phyloP scores from a whole-genome alignment of 2,888 invertebrate genomes.

The Eupelmus urozonus region DNA sequence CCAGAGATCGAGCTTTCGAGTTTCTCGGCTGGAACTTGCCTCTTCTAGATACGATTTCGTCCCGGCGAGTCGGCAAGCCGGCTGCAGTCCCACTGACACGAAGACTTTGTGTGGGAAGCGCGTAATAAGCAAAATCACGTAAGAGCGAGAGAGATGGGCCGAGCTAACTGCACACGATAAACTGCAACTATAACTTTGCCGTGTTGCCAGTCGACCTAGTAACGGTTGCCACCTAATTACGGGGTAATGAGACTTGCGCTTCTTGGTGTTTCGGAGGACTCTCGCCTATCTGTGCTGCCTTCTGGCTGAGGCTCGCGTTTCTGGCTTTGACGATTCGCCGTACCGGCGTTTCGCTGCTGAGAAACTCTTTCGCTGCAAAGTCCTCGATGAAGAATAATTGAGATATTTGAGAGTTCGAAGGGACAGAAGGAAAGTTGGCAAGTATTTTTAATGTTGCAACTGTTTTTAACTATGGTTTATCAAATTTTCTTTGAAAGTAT shows the following conservation, averaged over 20 bases:
- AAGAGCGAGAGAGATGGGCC: conserved; percentile 41
- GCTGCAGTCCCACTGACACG: conserved; percentile 10
- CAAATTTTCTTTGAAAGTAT: no score
- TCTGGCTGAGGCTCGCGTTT: conserved; percentile 23
- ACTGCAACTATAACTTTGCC: conserved; percentile 63
- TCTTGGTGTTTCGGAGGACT: conserved; percentile 54
- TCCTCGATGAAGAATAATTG: no score
- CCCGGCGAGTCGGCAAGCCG: conserved; percentile 56
- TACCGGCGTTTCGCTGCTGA: no score
- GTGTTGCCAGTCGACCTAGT: conserved; percentile 62
- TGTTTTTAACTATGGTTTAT: no score
- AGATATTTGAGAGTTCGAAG: no score
- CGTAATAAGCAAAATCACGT: conserved; percentile 45
- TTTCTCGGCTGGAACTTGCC: conserved; percentile 65
- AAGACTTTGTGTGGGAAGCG: conserved; percentile 28
- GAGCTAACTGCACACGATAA: conserved; percentile 66
- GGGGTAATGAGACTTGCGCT: conserved; percentile 60
- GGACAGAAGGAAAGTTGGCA: no score
- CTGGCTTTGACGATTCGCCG: conserved; percentile 42
- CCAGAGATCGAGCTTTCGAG: conserved; percentile 54
- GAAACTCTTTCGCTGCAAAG: no score
- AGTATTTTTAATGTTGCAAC: no score
- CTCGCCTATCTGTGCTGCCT: conserved; percentile 44
- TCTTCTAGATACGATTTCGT: conserved; percentile 66
- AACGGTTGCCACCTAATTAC: conserved; percentile 69